Evolutionary conservation across 35 echinoderm and acorn worm genomes (phyloP).

Genomic region (Hemicentrotus pulcherrimus): DNA sequence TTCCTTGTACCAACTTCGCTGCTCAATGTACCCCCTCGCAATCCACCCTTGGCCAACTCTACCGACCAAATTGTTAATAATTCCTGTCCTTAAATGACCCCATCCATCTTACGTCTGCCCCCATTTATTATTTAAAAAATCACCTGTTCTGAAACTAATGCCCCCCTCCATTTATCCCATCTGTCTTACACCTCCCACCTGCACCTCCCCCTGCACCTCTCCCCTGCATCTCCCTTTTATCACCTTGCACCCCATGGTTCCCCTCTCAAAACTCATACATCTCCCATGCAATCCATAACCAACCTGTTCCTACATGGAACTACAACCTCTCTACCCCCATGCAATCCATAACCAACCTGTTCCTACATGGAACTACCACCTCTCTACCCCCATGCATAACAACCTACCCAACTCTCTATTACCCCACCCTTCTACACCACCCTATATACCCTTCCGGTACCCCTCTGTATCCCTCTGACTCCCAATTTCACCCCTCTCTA

Average conservation of each 20-base stretch:
- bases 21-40: not conserved
- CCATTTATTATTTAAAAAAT: not conserved
- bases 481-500: not conserved
- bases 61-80: not conserved
- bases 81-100: not conserved
- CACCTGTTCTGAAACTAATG: not conserved
- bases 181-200: not conserved
- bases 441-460: not conserved
- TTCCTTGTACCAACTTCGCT: not conserved
- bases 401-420: not conserved
- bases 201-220: not conserved
- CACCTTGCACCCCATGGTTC: not conserved
- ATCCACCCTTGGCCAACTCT: not conserved
- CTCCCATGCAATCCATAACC: not conserved
- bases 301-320: not conserved
- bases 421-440: not conserved
- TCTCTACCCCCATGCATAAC: not conserved
- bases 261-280: not conserved
- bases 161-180: not conserved
- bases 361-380: not conserved
- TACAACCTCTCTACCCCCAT: not conserved
- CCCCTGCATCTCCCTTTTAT: not conserved
- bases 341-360: not conserved
- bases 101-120: not conserved
- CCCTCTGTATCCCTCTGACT: no score